phyloP scores from a whole-genome alignment of 2,113 vertebrate species.

The Desmodus rotundus region DNA sequence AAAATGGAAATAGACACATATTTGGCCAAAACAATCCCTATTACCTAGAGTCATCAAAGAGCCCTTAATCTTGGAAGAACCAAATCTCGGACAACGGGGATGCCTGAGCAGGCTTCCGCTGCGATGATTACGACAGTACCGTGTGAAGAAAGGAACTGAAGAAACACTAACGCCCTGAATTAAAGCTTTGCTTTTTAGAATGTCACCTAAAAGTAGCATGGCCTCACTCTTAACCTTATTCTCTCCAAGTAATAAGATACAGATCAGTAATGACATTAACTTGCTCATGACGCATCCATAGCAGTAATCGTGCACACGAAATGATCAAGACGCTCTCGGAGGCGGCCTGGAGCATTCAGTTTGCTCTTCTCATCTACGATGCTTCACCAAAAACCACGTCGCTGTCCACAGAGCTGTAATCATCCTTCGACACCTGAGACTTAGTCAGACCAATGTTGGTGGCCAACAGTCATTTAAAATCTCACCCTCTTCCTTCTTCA shows the following conservation, averaged over 20 bases:
- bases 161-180: not conserved
- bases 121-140: not conserved
- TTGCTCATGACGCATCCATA: not conserved
- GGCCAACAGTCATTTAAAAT: not conserved
- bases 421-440: not conserved
- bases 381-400: not conserved
- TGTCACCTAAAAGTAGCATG: not conserved
- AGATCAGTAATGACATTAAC: not conserved
- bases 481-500: not conserved
- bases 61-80: not conserved
- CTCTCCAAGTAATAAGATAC: not conserved
- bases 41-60: not conserved
- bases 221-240: not conserved
- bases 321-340: not conserved
- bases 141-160: not conserved
- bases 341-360: not conserved
- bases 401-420: not conserved
- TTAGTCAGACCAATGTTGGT: not conserved
- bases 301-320: not conserved
- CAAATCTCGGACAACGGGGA: not conserved
- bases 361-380: not conserved
- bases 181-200: not conserved
- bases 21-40: not conserved
- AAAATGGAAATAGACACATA: not conserved
- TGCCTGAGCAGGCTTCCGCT: not conserved